Percentiles rank a stretch among this genome's conserved stretches.
phyloP scores from a whole-genome alignment of 2,888 invertebrate species.

The Dynastes maya region DNA sequence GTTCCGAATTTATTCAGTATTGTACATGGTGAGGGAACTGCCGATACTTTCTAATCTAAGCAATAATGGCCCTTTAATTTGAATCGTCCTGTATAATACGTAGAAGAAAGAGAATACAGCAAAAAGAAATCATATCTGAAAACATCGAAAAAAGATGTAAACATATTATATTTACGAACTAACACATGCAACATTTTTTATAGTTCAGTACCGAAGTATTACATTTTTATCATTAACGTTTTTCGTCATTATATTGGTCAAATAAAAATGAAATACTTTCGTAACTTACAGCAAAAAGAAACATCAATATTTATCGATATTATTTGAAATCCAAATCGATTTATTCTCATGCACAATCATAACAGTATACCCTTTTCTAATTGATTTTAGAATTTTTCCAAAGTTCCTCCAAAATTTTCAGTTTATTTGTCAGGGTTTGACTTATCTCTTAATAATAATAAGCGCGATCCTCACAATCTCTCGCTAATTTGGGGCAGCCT shows the following conservation, averaged over 20 bases:
- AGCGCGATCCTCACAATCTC: too few relatives aligned
- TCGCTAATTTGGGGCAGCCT: too few relatives aligned
- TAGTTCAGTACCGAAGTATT: not conserved
- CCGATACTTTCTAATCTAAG: too few relatives aligned
- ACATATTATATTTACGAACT: slow-evolving; percentile 12
- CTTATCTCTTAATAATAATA: too few relatives aligned
- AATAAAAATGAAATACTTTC: slow-evolving; percentile 1
- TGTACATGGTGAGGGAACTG: too few relatives aligned
- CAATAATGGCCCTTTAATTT: too few relatives aligned
- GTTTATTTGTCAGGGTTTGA: too few relatives aligned
- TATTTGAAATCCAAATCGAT: not conserved
- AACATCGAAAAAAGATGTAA: not conserved
- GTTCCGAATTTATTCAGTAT: too few relatives aligned
- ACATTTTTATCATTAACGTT: slow-evolving; percentile 2
- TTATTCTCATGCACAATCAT: slow-evolving; percentile 1
- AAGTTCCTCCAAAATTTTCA: too few relatives aligned
- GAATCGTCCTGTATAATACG: too few relatives aligned
- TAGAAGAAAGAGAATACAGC: slow-evolving; percentile 5
- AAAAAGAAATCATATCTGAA: not conserved
- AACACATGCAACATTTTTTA: slow-evolving; percentile 15
- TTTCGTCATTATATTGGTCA: not conserved
- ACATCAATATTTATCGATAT: not conserved
- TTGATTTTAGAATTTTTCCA: too few relatives aligned
- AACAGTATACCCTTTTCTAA: too few relatives aligned
- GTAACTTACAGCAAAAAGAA: not conserved